phyloP scores from a whole-genome alignment of 2,113 vertebrate species.

The Geococcyx californianus region DNA sequence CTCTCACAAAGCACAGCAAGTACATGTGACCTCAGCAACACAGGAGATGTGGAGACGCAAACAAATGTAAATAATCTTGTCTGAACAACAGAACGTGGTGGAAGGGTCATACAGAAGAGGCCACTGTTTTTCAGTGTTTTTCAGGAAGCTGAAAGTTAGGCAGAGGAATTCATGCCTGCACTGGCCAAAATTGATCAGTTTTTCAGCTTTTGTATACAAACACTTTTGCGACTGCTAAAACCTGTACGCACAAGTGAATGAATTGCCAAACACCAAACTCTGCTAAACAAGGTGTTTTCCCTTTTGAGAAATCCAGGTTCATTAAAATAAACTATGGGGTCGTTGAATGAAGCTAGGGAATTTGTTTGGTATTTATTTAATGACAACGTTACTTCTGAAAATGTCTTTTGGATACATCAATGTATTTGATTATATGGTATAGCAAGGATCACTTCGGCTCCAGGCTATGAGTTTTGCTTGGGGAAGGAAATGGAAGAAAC shows the following conservation, averaged over 20 bases:
- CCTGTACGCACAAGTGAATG: not conserved
- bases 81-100: not conserved
- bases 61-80: constrained; percentile 17
- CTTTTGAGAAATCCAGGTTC: not conserved
- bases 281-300: accelerated
- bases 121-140: not conserved
- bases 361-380: not conserved
- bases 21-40: not conserved
- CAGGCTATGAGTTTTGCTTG: not conserved
- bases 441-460: not conserved
- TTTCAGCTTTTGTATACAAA: not conserved
- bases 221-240: not conserved
- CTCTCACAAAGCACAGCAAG: not conserved
- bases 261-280: not conserved
- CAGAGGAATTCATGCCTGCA: not conserved
- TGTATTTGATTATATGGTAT: not conserved
- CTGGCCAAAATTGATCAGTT: not conserved
- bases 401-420: not conserved
- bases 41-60: not conserved
- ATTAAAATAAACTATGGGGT: not conserved
- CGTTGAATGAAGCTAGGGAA: not conserved
- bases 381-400: not conserved
- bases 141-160: not conserved
- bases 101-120: not conserved
- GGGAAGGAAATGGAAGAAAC: not conserved